Evolutionary conservation across 1,140 invertebrate species (phyloP).

Genomic region (Nasonia giraulti): DNA sequence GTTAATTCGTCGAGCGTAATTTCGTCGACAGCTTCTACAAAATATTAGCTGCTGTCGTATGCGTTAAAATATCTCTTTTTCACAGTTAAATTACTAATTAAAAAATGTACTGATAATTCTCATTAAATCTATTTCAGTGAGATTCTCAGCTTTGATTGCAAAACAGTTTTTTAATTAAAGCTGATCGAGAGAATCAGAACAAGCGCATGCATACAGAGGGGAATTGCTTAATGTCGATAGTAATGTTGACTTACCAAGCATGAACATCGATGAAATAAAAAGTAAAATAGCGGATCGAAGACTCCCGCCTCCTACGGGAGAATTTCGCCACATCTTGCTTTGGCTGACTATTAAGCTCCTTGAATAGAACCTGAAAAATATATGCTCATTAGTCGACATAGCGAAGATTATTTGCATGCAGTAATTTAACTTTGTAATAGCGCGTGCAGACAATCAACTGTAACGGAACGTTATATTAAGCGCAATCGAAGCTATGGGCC

Average conservation of each 20-base stretch:
- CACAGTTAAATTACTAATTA: not conserved
- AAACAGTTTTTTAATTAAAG: not conserved
- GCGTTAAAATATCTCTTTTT: not conserved
- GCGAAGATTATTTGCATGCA: not conserved
- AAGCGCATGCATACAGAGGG: not conserved
- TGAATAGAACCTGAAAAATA: slow-evolving; percentile 38
- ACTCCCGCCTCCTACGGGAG: slow-evolving; percentile 42
- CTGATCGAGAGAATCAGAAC: not conserved
- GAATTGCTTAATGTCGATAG: not conserved
- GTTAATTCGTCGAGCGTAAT: not conserved
- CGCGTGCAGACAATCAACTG: not conserved
- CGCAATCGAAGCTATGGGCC: not conserved
- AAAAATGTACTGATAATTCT: not conserved
- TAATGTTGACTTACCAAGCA: slow-evolving; percentile 29
- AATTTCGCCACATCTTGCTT: slow-evolving; percentile 31
- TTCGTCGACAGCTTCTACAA: not conserved
- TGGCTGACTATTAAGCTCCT: slow-evolving; percentile 8
- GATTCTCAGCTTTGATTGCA: not conserved
- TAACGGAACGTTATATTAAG: not conserved
- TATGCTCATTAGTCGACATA: not conserved
- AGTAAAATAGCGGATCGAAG: slow-evolving; percentile 18
- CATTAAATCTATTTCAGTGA: not conserved
- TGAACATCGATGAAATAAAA: slow-evolving; percentile 31
- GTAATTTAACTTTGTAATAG: not conserved
- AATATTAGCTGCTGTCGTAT: not conserved